These are phyloP conservation scores for Peromyscus nudipes DNA, from an alignment of 2,797 vertebrate species.

Conservation along the genomic window DNA sequence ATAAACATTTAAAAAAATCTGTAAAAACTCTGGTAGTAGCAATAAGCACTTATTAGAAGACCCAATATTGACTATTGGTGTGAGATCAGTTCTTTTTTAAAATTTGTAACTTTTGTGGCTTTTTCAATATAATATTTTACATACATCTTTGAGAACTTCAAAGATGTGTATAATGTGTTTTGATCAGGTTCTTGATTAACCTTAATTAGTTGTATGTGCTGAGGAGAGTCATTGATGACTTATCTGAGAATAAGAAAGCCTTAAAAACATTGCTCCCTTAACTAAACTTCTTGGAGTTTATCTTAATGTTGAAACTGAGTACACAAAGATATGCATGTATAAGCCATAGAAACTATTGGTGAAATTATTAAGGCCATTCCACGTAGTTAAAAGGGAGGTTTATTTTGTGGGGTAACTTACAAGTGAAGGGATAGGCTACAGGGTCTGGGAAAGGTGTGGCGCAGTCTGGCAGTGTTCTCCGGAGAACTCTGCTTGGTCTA, in stretches of 20 bases:
- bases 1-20: not conserved
- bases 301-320: not conserved
- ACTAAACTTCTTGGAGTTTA: constrained; percentile 8
- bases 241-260: not conserved
- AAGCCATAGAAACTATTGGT: not conserved
- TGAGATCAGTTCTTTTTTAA: not conserved
- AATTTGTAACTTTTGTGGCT: not conserved
- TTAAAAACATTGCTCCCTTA: not conserved
- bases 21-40: not conserved
- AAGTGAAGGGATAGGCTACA: too few relatives aligned
- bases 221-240: not conserved
- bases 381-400: too few relatives aligned
- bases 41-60: not conserved
- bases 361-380: too few relatives aligned
- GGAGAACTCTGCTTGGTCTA: too few relatives aligned
- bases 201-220: not conserved
- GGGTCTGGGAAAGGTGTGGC: too few relatives aligned
- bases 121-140: not conserved
- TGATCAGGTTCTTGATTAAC: not conserved
- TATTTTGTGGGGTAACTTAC: too few relatives aligned
- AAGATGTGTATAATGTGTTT: not conserved
- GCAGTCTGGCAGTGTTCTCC: too few relatives aligned
- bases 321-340: not conserved
- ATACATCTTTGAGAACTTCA: not conserved
- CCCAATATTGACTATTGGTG: not conserved